Evolutionary conservation across 1,140 invertebrate species (phyloP).

Genomic region (Rhopalosiphum maidis): DNA sequence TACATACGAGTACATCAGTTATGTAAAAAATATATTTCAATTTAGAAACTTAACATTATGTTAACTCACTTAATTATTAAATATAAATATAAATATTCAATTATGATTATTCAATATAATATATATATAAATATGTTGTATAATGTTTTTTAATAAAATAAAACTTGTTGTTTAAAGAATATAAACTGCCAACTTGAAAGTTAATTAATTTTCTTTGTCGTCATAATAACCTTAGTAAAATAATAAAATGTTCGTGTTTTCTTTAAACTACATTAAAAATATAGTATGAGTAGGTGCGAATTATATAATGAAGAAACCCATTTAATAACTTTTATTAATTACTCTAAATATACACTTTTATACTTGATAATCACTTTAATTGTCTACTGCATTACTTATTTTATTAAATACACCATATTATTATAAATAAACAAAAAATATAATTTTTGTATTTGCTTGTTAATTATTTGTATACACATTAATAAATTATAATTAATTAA

Average conservation of each 20-base stretch:
- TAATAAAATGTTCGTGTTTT: background rate
- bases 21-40: no score
- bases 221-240: background rate
- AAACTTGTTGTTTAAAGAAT: background rate
- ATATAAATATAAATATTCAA: no score
- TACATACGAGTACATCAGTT: no score
- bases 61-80: no score
- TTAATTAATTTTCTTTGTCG: background rate
- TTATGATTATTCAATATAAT: no score
- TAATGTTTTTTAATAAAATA: background rate
- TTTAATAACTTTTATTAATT: background rate
- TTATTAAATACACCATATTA: background rate
- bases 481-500: background rate
- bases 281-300: background rate
- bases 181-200: background rate
- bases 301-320: background rate
- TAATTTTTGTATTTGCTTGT: background rate
- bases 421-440: background rate
- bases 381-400: background rate
- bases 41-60: no score
- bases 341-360: background rate
- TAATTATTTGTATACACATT: background rate
- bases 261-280: background rate
- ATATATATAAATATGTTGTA: background rate
- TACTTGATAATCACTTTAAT: background rate